Percentiles rank a stretch among this genome's conserved stretches.
These are phyloP conservation scores for Lasioglossum oenotherae DNA, from an alignment of 2,888 invertebrate genomes.

Conservation along the genomic window DNA sequence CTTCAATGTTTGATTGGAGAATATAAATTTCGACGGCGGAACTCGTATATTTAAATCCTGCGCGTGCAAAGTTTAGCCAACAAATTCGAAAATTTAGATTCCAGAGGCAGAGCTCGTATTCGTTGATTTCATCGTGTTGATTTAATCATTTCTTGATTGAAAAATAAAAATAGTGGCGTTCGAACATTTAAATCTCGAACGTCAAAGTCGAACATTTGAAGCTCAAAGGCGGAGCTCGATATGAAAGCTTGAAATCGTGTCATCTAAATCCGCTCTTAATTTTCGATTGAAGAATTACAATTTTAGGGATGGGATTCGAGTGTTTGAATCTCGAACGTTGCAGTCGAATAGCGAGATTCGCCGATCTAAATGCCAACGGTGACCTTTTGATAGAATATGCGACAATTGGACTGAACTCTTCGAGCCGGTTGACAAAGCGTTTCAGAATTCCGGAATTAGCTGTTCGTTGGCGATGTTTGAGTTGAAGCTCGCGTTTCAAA, in stretches of 20 bases:
- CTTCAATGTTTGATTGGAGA: neutral
- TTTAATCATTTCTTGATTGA: no score
- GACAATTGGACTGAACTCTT: neutral
- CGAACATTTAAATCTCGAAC: no score
- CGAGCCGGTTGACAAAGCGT: neutral
- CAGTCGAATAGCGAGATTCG: neutral
- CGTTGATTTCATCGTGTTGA: no score
- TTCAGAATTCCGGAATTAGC: neutral
- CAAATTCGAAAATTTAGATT: neutral
- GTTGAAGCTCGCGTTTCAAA: neutral
- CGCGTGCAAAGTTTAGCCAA: neutral
- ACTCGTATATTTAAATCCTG: neutral
- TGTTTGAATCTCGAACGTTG: no score
- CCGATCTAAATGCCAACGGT: neutral
- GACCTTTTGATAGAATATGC: neutral
- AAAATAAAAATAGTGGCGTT: no score
- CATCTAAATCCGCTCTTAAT: no score
- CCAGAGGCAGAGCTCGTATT: no score
- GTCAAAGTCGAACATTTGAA: neutral
- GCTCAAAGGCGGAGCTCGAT: no score
- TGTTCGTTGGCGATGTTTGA: neutral
- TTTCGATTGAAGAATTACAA: no score
- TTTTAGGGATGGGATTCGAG: no score
- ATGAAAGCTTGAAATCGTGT: no score
- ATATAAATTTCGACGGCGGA: neutral